These are phyloP conservation scores for Phalacrocorax pelagicus DNA, from an alignment of 2,113 vertebrate species.

Conservation along the genomic window DNA sequence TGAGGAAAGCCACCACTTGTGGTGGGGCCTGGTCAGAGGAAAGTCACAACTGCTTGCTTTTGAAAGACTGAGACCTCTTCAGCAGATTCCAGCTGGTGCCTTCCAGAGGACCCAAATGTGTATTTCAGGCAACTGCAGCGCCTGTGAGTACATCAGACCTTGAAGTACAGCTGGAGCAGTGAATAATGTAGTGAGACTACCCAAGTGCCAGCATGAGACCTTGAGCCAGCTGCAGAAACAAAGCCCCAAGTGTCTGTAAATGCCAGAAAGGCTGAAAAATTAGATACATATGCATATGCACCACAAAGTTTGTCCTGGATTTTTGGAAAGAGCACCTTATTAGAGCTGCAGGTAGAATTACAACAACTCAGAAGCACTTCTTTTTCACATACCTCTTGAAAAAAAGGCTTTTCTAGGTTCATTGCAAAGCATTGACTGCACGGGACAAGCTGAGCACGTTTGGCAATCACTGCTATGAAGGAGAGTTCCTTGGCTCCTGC, in stretches of 20 bases:
- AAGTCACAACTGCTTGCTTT: background rate
- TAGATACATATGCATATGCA: background rate
- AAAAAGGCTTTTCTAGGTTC: background rate
- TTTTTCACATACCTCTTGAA: background rate
- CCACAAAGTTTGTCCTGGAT: background rate
- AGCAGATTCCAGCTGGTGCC: background rate
- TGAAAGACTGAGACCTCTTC: background rate
- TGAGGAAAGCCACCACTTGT: background rate
- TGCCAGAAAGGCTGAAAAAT: background rate
- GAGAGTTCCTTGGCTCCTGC: background rate
- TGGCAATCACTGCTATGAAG: background rate
- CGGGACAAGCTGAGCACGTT: background rate
- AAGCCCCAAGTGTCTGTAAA: background rate
- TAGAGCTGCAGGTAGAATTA: background rate
- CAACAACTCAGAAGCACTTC: background rate
- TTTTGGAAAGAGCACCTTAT: background rate
- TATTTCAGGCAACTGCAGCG: background rate
- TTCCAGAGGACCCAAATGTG: background rate
- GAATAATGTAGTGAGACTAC: background rate
- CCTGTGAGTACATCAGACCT: background rate
- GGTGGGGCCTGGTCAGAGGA: background rate
- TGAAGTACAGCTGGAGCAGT: background rate
- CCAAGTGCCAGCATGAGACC: background rate
- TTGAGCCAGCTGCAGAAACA: constrained; percentile 22
- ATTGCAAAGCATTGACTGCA: background rate